Percentiles rank a stretch among this genome's conserved stretches.
These are phyloP conservation scores for Lasioglossum marginatum DNA, from an alignment of 2,888 invertebrate species.

Conservation along the genomic window DNA sequence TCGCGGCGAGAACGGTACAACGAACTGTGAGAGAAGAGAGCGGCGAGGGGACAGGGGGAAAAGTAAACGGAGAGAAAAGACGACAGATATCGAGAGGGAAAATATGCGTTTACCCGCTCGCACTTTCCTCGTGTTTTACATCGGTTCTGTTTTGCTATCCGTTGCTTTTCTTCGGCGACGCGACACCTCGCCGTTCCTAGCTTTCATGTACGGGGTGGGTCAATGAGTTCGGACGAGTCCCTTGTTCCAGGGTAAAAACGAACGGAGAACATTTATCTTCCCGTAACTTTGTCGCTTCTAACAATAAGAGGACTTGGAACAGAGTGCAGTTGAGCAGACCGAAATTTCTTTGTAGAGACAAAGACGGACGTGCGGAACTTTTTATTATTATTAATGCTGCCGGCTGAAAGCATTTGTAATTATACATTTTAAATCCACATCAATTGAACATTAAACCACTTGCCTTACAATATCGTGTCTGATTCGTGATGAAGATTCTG, in stretches of 20 bases:
- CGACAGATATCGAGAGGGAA: slow-evolving; percentile 30
- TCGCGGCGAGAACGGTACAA: neutral
- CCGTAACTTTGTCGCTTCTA: neutral
- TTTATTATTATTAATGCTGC: neutral
- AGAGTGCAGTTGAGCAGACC: neutral
- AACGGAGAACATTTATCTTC: neutral
- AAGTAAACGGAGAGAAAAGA: slow-evolving; percentile 46
- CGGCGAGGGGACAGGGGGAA: neutral
- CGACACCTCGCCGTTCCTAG: slow-evolving; percentile 8
- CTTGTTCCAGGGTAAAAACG: neutral
- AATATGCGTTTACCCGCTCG: slow-evolving; percentile 41
- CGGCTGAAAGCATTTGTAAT: no score
- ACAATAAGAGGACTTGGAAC: neutral
- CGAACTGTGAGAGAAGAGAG: no score
- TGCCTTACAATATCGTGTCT: no score
- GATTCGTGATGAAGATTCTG: no score
- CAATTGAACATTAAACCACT: neutral
- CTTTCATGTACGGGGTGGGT: slow-evolving; percentile 14
- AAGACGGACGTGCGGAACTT: neutral
- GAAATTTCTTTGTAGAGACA: neutral
- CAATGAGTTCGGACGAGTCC: neutral
- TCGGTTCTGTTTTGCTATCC: slow-evolving; percentile 34
- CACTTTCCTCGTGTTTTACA: slow-evolving; percentile 21
- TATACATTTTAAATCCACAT: neutral
- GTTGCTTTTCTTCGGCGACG: slow-evolving; percentile 16